Conservation (phyloP, 2,797 vertebrate species). For the Bradypodion pumilum region DNA sequence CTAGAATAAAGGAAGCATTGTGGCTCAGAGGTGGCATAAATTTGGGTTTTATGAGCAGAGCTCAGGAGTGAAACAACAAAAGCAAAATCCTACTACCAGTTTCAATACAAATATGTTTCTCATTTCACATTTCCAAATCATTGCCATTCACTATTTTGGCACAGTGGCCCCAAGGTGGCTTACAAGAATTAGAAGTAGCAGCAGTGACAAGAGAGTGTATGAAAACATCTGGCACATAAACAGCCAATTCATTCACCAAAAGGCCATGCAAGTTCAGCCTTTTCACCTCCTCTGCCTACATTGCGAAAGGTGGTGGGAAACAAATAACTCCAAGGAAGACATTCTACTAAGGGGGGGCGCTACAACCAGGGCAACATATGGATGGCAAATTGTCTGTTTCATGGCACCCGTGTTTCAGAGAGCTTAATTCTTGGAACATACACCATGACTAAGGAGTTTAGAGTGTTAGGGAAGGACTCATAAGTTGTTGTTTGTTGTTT, state of each 20-base stretch:
- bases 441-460: too few species aligned
- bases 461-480: too few species aligned
- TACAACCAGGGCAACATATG: not conserved
- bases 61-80: not conserved
- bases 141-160: not conserved
- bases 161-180: not conserved
- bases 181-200: not conserved
- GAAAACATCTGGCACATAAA: too few species aligned
- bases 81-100: not conserved
- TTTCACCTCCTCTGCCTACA: not conserved
- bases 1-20: not conserved
- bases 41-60: conserved; percentile 18
- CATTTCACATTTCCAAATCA: not conserved
- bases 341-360: not conserved
- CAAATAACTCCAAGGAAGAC: not conserved
- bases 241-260: not conserved
- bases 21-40: not conserved
- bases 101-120: not conserved
- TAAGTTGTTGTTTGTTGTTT: too few species aligned
- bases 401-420: too few species aligned
- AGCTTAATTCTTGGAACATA: too few species aligned
- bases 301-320: too few species aligned
- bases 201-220: not conserved
- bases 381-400: too few species aligned
- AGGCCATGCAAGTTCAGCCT: not conserved